A percentile compares a stretch with the other conserved stretches of the same genome.
Conservation (phyloP, 2,888 invertebrate genomes). For the Hypsopygia costalis region DNA sequence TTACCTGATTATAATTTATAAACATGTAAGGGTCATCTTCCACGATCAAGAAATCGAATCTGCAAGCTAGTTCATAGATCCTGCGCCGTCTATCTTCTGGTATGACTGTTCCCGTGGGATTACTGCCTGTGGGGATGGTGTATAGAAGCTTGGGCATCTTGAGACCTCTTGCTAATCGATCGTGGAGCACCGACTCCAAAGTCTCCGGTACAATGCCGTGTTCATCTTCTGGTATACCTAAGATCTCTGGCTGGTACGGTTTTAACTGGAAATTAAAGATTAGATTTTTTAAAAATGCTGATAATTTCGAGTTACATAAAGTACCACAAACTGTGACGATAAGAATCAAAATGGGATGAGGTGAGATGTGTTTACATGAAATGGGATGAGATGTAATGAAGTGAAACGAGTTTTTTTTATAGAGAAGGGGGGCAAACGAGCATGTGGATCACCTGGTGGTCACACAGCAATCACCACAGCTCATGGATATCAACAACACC, state of each 20-base stretch:
- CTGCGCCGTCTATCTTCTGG: constrained; percentile 82
- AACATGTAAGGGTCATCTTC: constrained; percentile 93
- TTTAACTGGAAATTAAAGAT: constrained; percentile 77
- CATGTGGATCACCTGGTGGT: no score
- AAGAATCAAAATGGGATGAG: no score
- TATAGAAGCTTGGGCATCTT: constrained; percentile 87
- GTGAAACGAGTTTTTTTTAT: no score
- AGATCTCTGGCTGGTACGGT: constrained; percentile 83
- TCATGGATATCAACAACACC: no score
- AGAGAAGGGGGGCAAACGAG: no score
- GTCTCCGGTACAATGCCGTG: constrained; percentile 83
- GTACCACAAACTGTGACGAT: no score
- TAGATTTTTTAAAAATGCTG: no score
- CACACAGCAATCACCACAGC: no score
- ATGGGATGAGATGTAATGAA: no score
- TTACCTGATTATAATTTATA: constrained; percentile 84
- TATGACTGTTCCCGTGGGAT: constrained; percentile 87
- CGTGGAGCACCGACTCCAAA: constrained; percentile 78
- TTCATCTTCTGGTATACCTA: constrained; percentile 86
- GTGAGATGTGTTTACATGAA: no score
- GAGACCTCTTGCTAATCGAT: constrained; percentile 52
- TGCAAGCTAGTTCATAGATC: constrained; percentile 87
- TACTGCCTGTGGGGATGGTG: constrained; percentile 87
- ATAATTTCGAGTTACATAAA: no score
- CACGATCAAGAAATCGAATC: constrained; percentile 87